Evolutionary conservation across 2,888 invertebrate genomes (phyloP).

Genomic region (Coenonympha arcania): DNA sequence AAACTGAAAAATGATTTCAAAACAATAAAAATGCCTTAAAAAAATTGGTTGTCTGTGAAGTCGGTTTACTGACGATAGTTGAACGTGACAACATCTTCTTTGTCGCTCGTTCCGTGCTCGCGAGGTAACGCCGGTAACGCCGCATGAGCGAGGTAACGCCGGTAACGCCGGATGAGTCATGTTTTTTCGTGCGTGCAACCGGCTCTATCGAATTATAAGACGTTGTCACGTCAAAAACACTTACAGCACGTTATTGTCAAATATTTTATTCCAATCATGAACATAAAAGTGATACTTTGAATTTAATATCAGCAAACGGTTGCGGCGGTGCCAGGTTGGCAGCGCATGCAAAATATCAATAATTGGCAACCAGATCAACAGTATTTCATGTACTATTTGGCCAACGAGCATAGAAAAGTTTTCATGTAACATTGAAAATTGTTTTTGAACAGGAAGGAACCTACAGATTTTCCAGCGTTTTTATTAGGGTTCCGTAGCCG

Average conservation of each 20-base stretch:
- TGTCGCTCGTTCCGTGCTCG: too few species aligned
- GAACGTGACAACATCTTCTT: too few species aligned
- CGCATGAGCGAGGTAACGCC: too few species aligned
- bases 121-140: too few species aligned
- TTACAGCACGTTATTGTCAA: neutral
- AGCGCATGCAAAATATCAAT: constrained; percentile 23
- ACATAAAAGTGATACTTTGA: constrained; percentile 23
- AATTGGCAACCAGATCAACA: constrained; percentile 20
- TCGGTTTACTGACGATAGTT: too few species aligned
- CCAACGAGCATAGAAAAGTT: constrained; percentile 10
- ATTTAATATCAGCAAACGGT: constrained; percentile 23
- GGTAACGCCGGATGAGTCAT: too few species aligned
- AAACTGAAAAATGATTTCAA: neutral
- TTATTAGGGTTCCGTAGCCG: too few species aligned
- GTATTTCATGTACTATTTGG: constrained; percentile 23
- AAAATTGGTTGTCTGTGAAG: too few species aligned
- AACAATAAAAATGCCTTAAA: neutral
- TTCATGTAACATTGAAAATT: constrained; percentile 1
- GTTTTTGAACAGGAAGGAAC: neutral
- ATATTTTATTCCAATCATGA: constrained; percentile 15
- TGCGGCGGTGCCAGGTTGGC: constrained; percentile 25
- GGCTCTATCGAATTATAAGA: too few species aligned
- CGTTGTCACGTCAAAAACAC: too few species aligned
- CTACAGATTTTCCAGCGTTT: neutral
- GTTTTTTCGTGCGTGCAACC: too few species aligned